phyloP scores from a whole-genome alignment of 2,888 invertebrate species.

The Sphaerophoria taeniata region DNA sequence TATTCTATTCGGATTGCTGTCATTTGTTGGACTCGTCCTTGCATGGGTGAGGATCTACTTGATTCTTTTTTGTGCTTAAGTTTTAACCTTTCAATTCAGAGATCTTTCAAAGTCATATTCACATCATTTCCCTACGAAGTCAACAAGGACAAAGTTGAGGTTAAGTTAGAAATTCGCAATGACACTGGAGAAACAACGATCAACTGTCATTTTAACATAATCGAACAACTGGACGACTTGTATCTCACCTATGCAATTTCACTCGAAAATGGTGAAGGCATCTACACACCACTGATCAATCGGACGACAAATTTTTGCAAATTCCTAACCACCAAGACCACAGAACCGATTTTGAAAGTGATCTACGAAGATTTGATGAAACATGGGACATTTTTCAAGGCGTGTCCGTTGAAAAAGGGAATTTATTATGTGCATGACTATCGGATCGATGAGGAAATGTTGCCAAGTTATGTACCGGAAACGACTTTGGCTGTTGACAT shows the following conservation, averaged over 20 bases:
- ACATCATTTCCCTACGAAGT: constrained; percentile 76
- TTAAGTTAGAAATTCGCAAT: constrained; percentile 77
- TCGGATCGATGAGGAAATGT: constrained; percentile 79
- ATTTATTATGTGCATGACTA: constrained; percentile 77
- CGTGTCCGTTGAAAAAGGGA: constrained; percentile 78
- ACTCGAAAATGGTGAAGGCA: constrained; percentile 77
- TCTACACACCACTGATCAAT: constrained; percentile 76
- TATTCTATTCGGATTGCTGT: constrained; percentile 70
- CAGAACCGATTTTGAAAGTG: constrained; percentile 76
- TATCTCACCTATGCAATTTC: constrained; percentile 74
- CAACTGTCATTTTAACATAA: constrained; percentile 75
- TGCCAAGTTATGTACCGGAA: constrained; percentile 80
- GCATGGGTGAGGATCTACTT: constrained; percentile 78
- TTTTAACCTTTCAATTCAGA: constrained; percentile 72
- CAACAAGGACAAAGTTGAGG: constrained; percentile 77
- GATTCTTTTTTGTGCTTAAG: not conserved
- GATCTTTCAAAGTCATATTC: constrained; percentile 79
- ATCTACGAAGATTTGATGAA: constrained; percentile 78
- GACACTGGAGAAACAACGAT: constrained; percentile 75
- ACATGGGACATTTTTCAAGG: constrained; percentile 78
- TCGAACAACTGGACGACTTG: constrained; percentile 77
- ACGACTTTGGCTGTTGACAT: constrained; percentile 77
- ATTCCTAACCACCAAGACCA: constrained; percentile 77
- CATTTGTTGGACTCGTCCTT: constrained; percentile 58
- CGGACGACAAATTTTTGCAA: constrained; percentile 78